Evolutionary conservation across 2,113 vertebrate species (phyloP), one percentile per base, ranked within the genome.

Genomic region (Salminus brasiliensis): DNA sequence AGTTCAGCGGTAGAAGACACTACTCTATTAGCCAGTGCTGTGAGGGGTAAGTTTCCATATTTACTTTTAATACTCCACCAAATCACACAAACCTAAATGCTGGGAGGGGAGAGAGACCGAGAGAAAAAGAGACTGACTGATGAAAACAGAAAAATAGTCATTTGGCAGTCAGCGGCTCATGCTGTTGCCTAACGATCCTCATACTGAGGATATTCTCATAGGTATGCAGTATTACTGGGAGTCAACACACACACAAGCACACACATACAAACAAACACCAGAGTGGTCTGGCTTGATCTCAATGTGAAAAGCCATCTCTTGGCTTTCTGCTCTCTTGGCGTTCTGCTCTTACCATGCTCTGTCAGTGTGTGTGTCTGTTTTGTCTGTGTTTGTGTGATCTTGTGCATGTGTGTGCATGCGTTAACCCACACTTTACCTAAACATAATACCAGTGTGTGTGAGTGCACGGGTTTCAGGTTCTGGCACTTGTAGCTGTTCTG

Each of bases 91-190:
- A 8, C 15, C 32, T 69, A 47, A 77, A 11, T 29, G n/a, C 25
- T 41, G 43, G 23, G 39, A 21, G 36, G 73, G 32, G 13, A 34
- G 60, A 63, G 1, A 63, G 29, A 34, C 29, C 18, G 60, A 63
- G 15, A 15, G 8, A 63, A 15, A 63, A 21, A 32, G 5, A 63
- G n/a, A n/a, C n/a, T n/a, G n/a, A n/a, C n/a, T n/a, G n/a, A n/a
- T n/a, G n/a, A 27, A 62, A n/a, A n/a, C 7, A 29, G 21, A 9
- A 36, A 34, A 29, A 83, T 72, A 27, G 21, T 65, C 32, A 85
- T 88, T 86, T 84, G 81, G 81, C 82, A 70, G 73, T 79, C 76
- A 83, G 76, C 43, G 65, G 77, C 34, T 87, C 57, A 23, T 80
- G 62, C 52, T 75, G 36, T n/a, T 59, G 59, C 79, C 79, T 85